Percentiles rank a stretch among this genome's conserved stretches.
phyloP scores from a whole-genome alignment of 2,113 vertebrate species.

The Rhinoptilus africanus region DNA sequence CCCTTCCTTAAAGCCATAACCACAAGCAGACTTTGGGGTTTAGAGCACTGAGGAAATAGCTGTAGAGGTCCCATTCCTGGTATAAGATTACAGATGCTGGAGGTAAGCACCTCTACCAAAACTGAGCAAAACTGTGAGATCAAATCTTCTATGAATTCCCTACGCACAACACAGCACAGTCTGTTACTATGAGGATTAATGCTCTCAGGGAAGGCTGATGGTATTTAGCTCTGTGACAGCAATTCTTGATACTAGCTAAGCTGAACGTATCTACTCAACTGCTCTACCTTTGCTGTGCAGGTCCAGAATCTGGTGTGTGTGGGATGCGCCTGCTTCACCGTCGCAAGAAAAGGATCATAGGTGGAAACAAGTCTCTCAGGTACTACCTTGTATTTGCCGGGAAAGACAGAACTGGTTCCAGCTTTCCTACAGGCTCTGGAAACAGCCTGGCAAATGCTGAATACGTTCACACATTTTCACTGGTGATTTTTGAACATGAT shows the following conservation, averaged over 20 bases:
- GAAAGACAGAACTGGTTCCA: background rate
- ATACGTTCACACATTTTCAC: background rate
- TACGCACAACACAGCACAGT: background rate
- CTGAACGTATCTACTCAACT: background rate
- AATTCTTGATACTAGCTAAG: background rate
- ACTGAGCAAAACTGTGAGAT: background rate
- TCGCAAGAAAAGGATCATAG: slow-evolving; percentile 76
- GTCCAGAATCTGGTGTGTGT: slow-evolving; percentile 41
- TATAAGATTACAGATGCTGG: background rate
- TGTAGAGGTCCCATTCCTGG: background rate
- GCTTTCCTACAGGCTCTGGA: background rate
- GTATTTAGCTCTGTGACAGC: background rate
- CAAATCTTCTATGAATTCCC: background rate
- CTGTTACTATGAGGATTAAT: background rate
- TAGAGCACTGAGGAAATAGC: background rate
- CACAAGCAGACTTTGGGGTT: background rate
- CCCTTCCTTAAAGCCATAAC: background rate
- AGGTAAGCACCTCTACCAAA: background rate
- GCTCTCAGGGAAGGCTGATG: background rate
- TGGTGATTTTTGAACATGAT: background rate
- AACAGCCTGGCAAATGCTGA: background rate
- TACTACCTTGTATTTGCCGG: slow-evolving; percentile 14
- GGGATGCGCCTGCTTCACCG: slow-evolving; percentile 67
- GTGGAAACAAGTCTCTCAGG: slow-evolving; percentile 83
- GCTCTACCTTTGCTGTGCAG: slow-evolving; percentile 41